Evolutionary conservation across 2,888 invertebrate species (phyloP), one percentile per base, ranked within the genome.

Genomic region (Xiphydria camelus): DNA sequence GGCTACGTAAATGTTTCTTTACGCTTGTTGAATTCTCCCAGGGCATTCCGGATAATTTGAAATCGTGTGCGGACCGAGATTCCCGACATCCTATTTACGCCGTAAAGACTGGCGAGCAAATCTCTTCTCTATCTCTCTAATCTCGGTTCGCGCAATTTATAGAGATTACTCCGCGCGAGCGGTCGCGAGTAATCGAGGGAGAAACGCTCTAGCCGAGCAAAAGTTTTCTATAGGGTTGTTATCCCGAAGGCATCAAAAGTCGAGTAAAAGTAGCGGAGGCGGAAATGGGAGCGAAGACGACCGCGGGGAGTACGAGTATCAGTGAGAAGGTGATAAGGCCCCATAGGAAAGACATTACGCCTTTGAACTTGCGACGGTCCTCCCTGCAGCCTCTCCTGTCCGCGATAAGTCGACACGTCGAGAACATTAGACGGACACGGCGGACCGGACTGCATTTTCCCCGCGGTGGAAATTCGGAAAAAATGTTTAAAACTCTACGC

Each of bases 321-420:
- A 29, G 29, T 29, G 14, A 29, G 29, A 4, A 29, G 32, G 21
- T 40, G 51, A 56, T 51, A 54, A 57, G 48, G 38, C 51, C 49
- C 38, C 51, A n/a, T 37, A 19, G 41, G 54, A 45, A 36, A 39
- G 41, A 15, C 31, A 37, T 45, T 36, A 48, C 41, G 40, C 26
- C 6, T 18, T 15, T 15, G 22, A 32, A 31, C 18, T 29, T 29
- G 12, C 29, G n/a, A n/a, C n/a, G n/a, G n/a, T n/a, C n/a, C n/a
- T n/a, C n/a, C n/a, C n/a, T n/a, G n/a, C n/a, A n/a, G n/a, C n/a
- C n/a, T n/a, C n/a, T n/a, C 23, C 23, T 23, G n/a, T 23, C 23
- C 23, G 23, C 23, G 23, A 6, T 6, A n/a, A 23, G n/a, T 23
- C n/a, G n/a, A n/a, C n/a, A n/a, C n/a, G n/a, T n/a, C n/a, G n/a